Base-by-base conservation (phyloP, 2,113 vertebrate species). In the Platycercus adscitus region DNA sequence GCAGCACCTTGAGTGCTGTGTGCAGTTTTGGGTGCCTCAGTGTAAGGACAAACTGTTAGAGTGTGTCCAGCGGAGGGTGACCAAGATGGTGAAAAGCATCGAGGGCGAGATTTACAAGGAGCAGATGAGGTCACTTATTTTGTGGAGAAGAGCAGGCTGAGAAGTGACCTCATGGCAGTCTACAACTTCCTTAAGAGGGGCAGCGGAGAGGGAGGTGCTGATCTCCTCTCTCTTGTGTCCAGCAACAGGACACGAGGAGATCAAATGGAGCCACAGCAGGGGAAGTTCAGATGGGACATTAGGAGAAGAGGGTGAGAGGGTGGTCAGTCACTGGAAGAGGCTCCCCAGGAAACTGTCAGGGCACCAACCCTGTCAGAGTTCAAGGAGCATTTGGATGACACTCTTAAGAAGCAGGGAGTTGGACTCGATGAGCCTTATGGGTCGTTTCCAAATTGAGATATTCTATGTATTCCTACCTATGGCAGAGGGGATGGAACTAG, bases 231-330 rank as follows among this genome's bases (percentile, higher is more conserved):
- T 80, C 23, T 53, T 39, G 39, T 60, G 71, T 53, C 20, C 44
- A 44, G 44, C 0, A 0, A 35, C 0, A 53, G 47, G 7, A 46
- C 15, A 25, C 2, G 0, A 37, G 14, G 41, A 64, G 66, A 28
- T 29, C 10, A 19, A 29, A 86, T 19, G 39, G n/a, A 70, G 61
- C 33, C 35, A 7, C 3, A 1, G 17, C 19, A 47, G 37, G 25
- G 17, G 9, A 53, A 68, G 69, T 37, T 91, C 46, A 55, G n/a
- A 5, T 0, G 33, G 28, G 52, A 81, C 23, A 6, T 44, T 7
- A 73, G 28, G 13, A 43, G 15, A 58, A 85, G 19, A 47, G 46
- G 20, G 20, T 47, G 46, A 47, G 46, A 47, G 14, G 26, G 29
- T 70, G 14, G 31, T 28, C 8, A 6, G 43, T 46, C 65, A 82